Conservation (phyloP, 1,140 invertebrate genomes). For the Drosophila paulistorum region DNA sequence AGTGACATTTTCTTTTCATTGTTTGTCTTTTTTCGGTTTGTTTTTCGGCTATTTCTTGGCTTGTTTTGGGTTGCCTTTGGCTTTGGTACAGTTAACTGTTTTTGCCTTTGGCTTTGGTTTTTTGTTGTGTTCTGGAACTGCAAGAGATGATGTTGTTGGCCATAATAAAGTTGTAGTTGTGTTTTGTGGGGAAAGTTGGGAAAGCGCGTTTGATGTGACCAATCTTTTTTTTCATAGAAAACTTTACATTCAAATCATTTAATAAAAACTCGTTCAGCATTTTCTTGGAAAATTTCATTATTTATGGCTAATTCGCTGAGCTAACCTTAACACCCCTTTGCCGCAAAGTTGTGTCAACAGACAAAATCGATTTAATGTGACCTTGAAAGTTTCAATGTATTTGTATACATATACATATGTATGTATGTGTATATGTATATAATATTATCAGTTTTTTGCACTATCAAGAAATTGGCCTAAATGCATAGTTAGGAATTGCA, state of each 20-base stretch:
- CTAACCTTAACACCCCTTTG: no score
- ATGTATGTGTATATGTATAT: neutral
- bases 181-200: conserved; percentile 53
- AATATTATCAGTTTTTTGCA: neutral
- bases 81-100: no score
- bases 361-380: neutral
- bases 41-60: conserved; percentile 13
- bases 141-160: conserved; percentile 57
- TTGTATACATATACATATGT: neutral
- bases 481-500: no score
- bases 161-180: conserved; percentile 61
- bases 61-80: conserved; percentile 7
- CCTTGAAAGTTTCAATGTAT: neutral
- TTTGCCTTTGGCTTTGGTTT: conserved; percentile 15
- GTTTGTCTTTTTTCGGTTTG: conserved; percentile 37
- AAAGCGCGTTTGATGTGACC: conserved; percentile 7
- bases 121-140: conserved; percentile 42
- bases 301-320: neutral
- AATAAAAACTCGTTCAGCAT: neutral
- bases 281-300: neutral
- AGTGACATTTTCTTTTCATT: conserved; percentile 80
- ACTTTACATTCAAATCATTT: neutral
- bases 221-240: neutral
- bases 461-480: no score
- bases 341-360: no score